Conservation (phyloP, 2,797 vertebrate species). For the Calcarius lapponicus region DNA sequence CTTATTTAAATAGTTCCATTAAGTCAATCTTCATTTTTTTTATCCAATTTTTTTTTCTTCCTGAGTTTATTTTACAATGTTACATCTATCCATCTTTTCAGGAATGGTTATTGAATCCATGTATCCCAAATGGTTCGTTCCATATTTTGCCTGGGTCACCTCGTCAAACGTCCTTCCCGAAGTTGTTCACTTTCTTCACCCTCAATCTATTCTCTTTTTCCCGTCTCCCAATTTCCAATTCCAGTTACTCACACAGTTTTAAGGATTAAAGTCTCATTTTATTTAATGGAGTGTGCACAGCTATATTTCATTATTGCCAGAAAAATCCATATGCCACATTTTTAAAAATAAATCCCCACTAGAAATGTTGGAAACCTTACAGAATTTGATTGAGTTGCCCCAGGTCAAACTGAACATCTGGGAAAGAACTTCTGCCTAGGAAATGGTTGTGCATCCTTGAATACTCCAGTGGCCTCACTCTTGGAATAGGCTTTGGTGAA, state of each 20-base stretch:
- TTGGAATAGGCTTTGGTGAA: constrained; percentile 60
- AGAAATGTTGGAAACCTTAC: constrained; percentile 76
- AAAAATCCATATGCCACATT: constrained; percentile 76
- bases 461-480: constrained; percentile 64
- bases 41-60: background rate
- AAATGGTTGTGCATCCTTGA: constrained; percentile 71
- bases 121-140: background rate
- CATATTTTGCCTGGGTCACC: background rate
- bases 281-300: constrained; percentile 52
- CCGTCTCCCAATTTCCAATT: background rate
- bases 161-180: background rate
- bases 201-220: background rate
- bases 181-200: background rate
- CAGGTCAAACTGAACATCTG: constrained; percentile 80
- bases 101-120: background rate
- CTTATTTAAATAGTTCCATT: background rate
- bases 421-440: constrained; percentile 74
- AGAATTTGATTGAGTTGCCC: constrained; percentile 79
- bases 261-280: constrained; percentile 48
- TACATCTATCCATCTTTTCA: background rate
- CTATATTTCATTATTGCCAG: constrained; percentile 69
- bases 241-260: constrained; percentile 1
- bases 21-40: background rate
- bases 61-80: background rate
- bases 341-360: constrained; percentile 74